These are phyloP conservation scores for Myxocyprinus asiaticus DNA, from an alignment of 2,113 vertebrate genomes.

Conservation along the genomic window DNA sequence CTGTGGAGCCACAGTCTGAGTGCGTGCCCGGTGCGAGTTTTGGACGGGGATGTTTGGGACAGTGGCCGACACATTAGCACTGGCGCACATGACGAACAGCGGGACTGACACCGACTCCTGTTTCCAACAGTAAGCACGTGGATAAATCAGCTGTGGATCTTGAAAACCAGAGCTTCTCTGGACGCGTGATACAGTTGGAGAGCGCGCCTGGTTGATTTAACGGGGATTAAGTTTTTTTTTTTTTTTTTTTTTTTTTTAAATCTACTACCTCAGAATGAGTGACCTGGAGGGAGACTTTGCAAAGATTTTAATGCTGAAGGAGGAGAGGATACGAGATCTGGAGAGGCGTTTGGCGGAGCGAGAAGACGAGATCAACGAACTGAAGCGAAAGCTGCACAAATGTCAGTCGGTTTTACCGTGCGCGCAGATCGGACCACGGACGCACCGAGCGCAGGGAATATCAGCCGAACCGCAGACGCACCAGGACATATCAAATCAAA, in stretches of 20 bases:
- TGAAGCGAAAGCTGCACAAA: constrained; percentile 94
- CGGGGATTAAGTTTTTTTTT: constrained; percentile 57
- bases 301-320: constrained; percentile 91
- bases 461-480: constrained; percentile 95
- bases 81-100: neutral
- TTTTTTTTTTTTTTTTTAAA: too few relatives aligned
- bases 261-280: constrained; percentile 78
- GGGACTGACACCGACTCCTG: constrained; percentile 59
- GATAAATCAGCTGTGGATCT: constrained; percentile 39
- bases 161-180: neutral
- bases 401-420: constrained; percentile 95
- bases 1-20: neutral
- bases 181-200: constrained; percentile 15
- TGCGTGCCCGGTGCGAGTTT: constrained; percentile 2
- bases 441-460: constrained; percentile 94
- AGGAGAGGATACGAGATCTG: constrained; percentile 91
- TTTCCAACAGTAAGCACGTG: constrained; percentile 63
- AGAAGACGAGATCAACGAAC: constrained; percentile 92
- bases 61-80: neutral
- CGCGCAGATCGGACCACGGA: constrained; percentile 89
- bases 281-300: constrained; percentile 96
- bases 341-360: constrained; percentile 89
- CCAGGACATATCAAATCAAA: constrained; percentile 88
- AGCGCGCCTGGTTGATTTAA: constrained; percentile 23
- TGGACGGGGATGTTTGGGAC: constrained; percentile 16